Percentiles rank a stretch among this genome's conserved stretches.
These are phyloP conservation scores for Ischnura elegans DNA, from an alignment of 2,888 invertebrate species.

Conservation along the genomic window DNA sequence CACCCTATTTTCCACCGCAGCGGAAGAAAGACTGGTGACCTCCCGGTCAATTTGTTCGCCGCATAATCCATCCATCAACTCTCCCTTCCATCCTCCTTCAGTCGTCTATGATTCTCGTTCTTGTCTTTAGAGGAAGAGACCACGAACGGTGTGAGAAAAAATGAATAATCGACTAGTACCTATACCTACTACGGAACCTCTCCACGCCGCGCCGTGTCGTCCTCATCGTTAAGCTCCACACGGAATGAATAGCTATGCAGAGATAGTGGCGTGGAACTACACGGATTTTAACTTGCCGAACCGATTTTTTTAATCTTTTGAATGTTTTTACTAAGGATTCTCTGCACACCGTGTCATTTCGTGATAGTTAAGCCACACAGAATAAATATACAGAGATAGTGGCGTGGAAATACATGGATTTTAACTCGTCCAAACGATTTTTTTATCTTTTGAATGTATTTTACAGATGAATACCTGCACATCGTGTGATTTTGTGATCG, in stretches of 20 bases:
- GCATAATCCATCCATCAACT: slow-evolving; percentile 19
- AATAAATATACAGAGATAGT: no score
- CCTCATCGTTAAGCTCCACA: neutral
- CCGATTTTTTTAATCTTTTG: no score
- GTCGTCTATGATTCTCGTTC: neutral
- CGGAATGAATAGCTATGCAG: neutral
- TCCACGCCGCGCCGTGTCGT: neutral
- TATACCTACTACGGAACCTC: no score
- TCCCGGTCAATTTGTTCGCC: slow-evolving; percentile 20
- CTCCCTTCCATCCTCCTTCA: neutral
- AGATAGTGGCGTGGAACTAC: neutral
- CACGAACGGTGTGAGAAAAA: neutral
- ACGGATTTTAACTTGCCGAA: neutral
- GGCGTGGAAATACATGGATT: no score
- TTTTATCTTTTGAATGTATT: no score
- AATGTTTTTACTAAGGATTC: no score
- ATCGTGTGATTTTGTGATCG: neutral
- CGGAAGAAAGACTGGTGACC: slow-evolving; percentile 18
- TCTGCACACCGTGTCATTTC: no score
- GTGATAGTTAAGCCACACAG: no score
- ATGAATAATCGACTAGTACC: neutral
- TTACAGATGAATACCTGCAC: no score
- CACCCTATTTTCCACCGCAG: slow-evolving; percentile 1
- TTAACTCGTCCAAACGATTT: no score
- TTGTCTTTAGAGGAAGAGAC: neutral